Conservation (phyloP, 1,140 invertebrate genomes). For the Cephus cinctus region DNA sequence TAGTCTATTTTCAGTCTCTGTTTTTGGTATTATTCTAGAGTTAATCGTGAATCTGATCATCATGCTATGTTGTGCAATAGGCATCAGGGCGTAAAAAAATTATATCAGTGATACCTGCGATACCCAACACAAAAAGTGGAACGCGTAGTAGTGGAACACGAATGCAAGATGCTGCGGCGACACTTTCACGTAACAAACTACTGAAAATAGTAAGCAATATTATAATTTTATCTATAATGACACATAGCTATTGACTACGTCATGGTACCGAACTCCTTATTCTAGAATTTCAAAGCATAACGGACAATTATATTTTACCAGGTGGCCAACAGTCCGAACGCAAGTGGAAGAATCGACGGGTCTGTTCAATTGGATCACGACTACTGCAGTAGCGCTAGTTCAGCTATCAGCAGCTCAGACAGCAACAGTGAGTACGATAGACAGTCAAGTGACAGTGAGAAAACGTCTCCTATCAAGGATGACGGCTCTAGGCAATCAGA, state of each 20-base stretch:
- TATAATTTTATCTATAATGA: neutral
- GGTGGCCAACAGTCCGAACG: slow-evolving; percentile 20
- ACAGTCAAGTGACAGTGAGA: slow-evolving; percentile 18
- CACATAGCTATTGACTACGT: no score
- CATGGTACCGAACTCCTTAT: no score
- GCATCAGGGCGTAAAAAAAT: slow-evolving; percentile 50
- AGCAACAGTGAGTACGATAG: slow-evolving; percentile 24
- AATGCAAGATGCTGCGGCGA: slow-evolving; percentile 42
- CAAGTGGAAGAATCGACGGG: slow-evolving; percentile 21
- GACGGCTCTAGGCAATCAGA: slow-evolving; percentile 4
- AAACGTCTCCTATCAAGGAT: slow-evolving; percentile 14
- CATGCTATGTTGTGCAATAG: slow-evolving; percentile 24
- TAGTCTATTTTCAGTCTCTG: slow-evolving; percentile 3
- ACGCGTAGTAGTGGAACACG: slow-evolving; percentile 36
- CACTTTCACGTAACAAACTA: slow-evolving; percentile 42
- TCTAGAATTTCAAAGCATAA: no score
- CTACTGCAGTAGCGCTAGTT: slow-evolving; percentile 49
- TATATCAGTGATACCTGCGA: slow-evolving; percentile 54
- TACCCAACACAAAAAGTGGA: slow-evolving; percentile 38
- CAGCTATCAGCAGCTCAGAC: slow-evolving; percentile 13
- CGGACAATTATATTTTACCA: slow-evolving; percentile 6
- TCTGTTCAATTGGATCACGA: slow-evolving; percentile 56
- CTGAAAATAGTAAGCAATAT: slow-evolving; percentile 37
- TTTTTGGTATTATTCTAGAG: slow-evolving; percentile 1
- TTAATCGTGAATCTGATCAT: neutral